Evolutionary conservation across 2,888 invertebrate species (phyloP).

Genomic region (Halictus quadricinctus): DNA sequence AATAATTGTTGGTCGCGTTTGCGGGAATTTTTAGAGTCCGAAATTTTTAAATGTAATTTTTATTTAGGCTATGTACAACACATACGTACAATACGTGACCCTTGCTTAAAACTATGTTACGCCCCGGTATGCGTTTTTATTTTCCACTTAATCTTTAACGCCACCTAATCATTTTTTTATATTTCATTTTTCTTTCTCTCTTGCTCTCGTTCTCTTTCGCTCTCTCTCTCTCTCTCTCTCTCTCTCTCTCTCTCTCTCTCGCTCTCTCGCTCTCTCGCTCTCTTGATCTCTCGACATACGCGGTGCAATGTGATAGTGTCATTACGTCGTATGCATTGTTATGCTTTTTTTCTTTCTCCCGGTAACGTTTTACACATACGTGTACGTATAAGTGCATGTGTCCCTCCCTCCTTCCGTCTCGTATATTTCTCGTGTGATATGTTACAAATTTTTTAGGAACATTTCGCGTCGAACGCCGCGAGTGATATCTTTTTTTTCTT

Average conservation of each 20-base stretch:
- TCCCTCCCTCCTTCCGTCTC: slow-evolving; percentile 34
- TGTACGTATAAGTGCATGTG: slow-evolving; percentile 63
- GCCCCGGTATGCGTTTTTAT: slow-evolving; percentile 74
- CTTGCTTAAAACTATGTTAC: slow-evolving; percentile 79
- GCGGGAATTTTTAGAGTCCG: background rate
- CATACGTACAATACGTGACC: slow-evolving; percentile 82
- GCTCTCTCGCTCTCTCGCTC: background rate
- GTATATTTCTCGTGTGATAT: slow-evolving; percentile 74
- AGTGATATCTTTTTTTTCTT: slow-evolving; percentile 64
- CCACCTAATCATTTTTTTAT: slow-evolving; percentile 35
- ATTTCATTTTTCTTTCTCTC: slow-evolving; percentile 37
- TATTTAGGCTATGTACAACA: slow-evolving; percentile 82
- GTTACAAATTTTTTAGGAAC: slow-evolving; percentile 82
- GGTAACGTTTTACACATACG: slow-evolving; percentile 21
- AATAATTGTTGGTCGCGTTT: background rate
- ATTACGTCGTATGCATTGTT: slow-evolving; percentile 18
- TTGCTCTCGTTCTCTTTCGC: background rate
- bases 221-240: background rate
- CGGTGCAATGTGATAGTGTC: slow-evolving; percentile 53
- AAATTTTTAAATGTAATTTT: slow-evolving; percentile 81
- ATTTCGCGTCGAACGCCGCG: slow-evolving; percentile 79
- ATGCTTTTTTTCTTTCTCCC: slow-evolving; percentile 9
- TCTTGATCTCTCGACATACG: slow-evolving; percentile 42
- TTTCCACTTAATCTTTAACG: slow-evolving; percentile 70
- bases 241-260: no score